These are phyloP conservation scores for Dendroctonus valens DNA, from an alignment of 1,140 invertebrate species.

Conservation along the genomic window DNA sequence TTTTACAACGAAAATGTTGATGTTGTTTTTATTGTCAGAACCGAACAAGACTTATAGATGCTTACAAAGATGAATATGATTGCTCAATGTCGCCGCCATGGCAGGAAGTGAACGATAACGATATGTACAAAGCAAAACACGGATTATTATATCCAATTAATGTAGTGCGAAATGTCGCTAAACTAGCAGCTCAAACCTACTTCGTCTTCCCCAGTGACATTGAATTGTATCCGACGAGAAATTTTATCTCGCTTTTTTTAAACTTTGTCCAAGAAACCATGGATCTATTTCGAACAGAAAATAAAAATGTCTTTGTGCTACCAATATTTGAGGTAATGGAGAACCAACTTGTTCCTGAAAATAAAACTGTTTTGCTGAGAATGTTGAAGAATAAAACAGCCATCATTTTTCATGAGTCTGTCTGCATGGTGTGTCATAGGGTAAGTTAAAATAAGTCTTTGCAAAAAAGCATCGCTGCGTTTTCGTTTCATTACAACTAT, in stretches of 20 bases:
- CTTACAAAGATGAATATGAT: constrained; percentile 32
- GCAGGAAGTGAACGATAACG: constrained; percentile 18
- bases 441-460: constrained; percentile 48
- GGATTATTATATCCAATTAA: constrained; percentile 72
- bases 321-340: constrained; percentile 55
- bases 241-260: constrained; percentile 48
- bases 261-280: constrained; percentile 38
- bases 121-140: constrained; percentile 49
- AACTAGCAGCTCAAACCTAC: constrained; percentile 59
- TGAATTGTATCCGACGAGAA: constrained; percentile 62
- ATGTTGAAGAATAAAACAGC: constrained; percentile 52
- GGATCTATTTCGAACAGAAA: constrained; percentile 16
- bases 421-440: constrained; percentile 59
- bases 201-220: constrained; percentile 76
- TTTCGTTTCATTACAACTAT: not conserved
- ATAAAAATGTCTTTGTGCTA: constrained; percentile 48
- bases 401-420: constrained; percentile 56
- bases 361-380: constrained; percentile 49
- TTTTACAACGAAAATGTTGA: not conserved
- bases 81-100: constrained; percentile 34
- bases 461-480: not conserved
- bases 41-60: constrained; percentile 1
- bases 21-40: not conserved
- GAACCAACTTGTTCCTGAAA: constrained; percentile 42
- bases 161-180: constrained; percentile 69